These are phyloP conservation scores for Dicyrtoma fusca DNA, from an alignment of 2,888 invertebrate species.

Conservation along the genomic window DNA sequence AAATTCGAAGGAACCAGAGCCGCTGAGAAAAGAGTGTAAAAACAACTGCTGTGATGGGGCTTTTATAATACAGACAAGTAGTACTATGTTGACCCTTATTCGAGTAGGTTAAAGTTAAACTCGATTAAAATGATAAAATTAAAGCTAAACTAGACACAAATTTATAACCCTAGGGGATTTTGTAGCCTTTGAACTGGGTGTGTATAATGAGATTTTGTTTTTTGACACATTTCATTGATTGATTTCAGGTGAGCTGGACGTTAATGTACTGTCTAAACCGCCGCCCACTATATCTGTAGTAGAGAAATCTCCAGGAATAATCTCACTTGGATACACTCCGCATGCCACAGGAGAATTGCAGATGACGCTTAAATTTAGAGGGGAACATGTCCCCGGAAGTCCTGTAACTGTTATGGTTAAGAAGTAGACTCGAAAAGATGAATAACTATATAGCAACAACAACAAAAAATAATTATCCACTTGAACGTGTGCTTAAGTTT, in stretches of 20 bases:
- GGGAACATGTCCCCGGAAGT: slow-evolving; percentile 37
- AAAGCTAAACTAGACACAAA: no score
- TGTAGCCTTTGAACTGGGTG: neutral
- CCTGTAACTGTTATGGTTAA: slow-evolving; percentile 32
- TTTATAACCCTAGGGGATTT: no score
- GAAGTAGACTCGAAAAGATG: neutral
- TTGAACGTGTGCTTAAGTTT: neutral
- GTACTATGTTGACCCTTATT: no score
- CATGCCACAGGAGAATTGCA: slow-evolving; percentile 35
- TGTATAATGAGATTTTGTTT: neutral
- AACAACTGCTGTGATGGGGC: no score
- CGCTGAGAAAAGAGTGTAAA: neutral
- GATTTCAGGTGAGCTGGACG: slow-evolving; percentile 40
- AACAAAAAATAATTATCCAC: neutral
- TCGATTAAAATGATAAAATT: no score
- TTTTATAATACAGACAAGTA: no score
- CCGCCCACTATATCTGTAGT: slow-evolving; percentile 36
- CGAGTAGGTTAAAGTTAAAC: no score
- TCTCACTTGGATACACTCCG: slow-evolving; percentile 44
- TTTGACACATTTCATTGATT: neutral
- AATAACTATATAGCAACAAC: neutral
- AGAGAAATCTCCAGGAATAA: slow-evolving; percentile 37
- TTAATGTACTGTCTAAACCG: slow-evolving; percentile 32
- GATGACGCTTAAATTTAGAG: slow-evolving; percentile 44
- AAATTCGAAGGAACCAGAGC: no score